A percentile compares a stretch with the other conserved stretches of the same genome.
phyloP scores from a whole-genome alignment of 2,797 vertebrate genomes.

The Oreochromis mossambicus region DNA sequence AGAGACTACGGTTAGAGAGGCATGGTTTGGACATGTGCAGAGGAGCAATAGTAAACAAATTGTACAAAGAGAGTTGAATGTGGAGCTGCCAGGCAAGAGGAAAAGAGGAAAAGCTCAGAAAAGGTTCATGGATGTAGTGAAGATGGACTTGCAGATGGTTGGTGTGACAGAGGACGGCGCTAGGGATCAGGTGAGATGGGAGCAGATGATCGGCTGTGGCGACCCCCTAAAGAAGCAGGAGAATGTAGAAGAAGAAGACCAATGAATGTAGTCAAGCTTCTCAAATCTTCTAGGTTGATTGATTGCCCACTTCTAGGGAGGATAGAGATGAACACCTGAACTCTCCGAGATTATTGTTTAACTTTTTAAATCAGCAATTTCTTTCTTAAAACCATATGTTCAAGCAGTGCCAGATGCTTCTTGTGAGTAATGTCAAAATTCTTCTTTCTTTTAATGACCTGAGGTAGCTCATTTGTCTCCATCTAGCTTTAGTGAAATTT shows the following conservation, averaged over 20 bases:
- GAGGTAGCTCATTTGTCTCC: not conserved
- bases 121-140: not conserved
- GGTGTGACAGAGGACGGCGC: not conserved
- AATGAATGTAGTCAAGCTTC: not conserved
- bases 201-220: not conserved
- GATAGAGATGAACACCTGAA: not conserved
- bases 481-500: not conserved
- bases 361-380: not conserved
- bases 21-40: not conserved
- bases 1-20: not conserved
- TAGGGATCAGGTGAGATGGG: not conserved
- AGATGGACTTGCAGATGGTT: not conserved
- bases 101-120: not conserved
- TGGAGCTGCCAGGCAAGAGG: not conserved
- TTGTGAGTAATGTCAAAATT: not conserved
- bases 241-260: not conserved
- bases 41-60: not conserved
- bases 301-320: not conserved
- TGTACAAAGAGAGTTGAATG: not conserved
- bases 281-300: not conserved
- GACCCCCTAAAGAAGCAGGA: not conserved
- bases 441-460: not conserved
- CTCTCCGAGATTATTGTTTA: not conserved
- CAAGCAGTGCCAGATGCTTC: not conserved
- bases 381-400: not conserved